Evolutionary conservation across 2,888 invertebrate genomes (phyloP), one percentile per base, ranked within the genome.

Genomic region (Phaonia tiefii): DNA sequence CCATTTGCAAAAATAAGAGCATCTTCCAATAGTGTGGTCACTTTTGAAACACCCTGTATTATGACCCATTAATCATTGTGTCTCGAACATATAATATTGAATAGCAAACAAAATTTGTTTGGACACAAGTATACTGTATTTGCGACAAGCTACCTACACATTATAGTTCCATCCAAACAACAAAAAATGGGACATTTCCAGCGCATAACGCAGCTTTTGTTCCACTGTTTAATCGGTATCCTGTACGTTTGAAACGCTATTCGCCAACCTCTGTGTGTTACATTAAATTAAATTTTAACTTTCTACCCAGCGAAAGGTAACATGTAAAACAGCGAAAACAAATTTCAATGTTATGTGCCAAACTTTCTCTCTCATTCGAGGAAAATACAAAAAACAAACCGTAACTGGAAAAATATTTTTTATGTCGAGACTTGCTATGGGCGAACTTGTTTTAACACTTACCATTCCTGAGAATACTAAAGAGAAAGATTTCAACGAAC

Each of bases 391-490:
- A 31, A 31, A 8, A 31, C 31, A 31, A 11, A 44, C 44, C 4
- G 11, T 11, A 56, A 26, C 31, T 31, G 25, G 31, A 31, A 15
- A 25, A 58, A 37, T 58, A 15, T 67, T 51, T 51, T 51, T 31
- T 49, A 67, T 51, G 37, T 31, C 49, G 37, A 67, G 67, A 67
- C 67, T 67, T 17, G 31, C 49, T 51, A 31, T 17, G 49, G 31
- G 31, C 20, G 49, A 42, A 42, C 31, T 31, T n/a, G 49, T 49
- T 49, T 49, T 31, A 17, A 4, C 31, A 20, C 66, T 31, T 49
- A 11, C 49, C 22, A 39, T 25, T 65, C 3, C 37, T 17, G 37
- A 2, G 49, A 67, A 37, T 37, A 7, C 42, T 20, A 25, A 8
- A 22, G 22, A 56, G 11, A 65, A 25, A 39, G 3, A 15, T 60